phyloP scores from a whole-genome alignment of 1,140 invertebrate genomes.

The Zophobas morio region DNA sequence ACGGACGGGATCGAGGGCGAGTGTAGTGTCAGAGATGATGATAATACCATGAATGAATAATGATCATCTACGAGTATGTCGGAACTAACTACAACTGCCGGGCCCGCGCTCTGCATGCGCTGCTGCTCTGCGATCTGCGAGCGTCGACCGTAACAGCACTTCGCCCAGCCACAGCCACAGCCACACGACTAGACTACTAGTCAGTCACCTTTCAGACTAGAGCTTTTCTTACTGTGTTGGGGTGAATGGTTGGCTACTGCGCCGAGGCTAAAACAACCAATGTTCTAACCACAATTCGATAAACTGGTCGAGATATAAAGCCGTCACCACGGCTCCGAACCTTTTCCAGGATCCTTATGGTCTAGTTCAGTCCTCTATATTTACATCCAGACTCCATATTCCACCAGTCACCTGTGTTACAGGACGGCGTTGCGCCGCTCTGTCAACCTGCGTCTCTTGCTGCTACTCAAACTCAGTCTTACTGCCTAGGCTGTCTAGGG shows the following conservation, averaged over 20 bases:
- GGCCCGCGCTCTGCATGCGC: slow-evolving; percentile 58
- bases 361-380: slow-evolving; percentile 18
- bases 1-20: background rate
- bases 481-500: slow-evolving; percentile 56
- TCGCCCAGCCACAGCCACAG: slow-evolving; percentile 63
- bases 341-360: slow-evolving; percentile 37
- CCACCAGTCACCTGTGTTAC: slow-evolving; percentile 50
- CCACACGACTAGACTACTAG: slow-evolving; percentile 58
- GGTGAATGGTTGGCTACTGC: slow-evolving; percentile 62
- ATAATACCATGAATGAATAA: too few relatives aligned
- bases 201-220: slow-evolving; percentile 38
- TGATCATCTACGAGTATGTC: too few relatives aligned
- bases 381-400: slow-evolving; percentile 4
- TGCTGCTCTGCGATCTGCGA: slow-evolving; percentile 50
- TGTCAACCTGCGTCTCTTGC: slow-evolving; percentile 54
- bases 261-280: slow-evolving; percentile 59
- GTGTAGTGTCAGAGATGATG: background rate
- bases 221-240: slow-evolving; percentile 58
- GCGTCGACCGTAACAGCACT: slow-evolving; percentile 64
- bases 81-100: background rate
- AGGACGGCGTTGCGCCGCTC: slow-evolving; percentile 52
- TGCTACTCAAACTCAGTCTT: slow-evolving; percentile 59
- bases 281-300: slow-evolving; percentile 45
- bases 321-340: slow-evolving; percentile 35
- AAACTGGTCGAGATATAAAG: slow-evolving; percentile 44